These are phyloP conservation scores for Pyrgilauda ruficollis DNA, from an alignment of 2,113 vertebrate species.

Conservation along the genomic window DNA sequence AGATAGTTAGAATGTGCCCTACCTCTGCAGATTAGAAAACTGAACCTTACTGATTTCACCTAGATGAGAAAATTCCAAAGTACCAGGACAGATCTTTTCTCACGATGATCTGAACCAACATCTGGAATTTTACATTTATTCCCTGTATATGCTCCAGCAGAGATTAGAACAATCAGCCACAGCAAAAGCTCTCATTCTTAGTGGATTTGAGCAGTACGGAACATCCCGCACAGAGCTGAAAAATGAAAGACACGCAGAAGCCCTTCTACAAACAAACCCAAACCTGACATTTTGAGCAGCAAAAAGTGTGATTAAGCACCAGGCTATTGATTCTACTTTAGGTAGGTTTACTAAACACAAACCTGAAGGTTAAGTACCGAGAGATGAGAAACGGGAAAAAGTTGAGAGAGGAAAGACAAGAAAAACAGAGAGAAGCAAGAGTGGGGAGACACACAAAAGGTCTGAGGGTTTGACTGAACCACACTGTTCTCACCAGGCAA, in stretches of 20 bases:
- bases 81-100: background rate
- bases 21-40: background rate
- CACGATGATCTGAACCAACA: background rate
- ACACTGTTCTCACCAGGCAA: background rate
- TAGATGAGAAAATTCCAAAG: background rate
- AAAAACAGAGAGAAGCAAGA: background rate
- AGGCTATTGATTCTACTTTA: conserved; percentile 42
- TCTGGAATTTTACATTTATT: background rate
- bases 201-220: background rate
- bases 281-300: conserved; percentile 57
- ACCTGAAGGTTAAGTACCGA: conserved; percentile 33
- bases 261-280: conserved; percentile 53
- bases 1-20: background rate
- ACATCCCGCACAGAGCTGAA: background rate
- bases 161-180: background rate
- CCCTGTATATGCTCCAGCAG: background rate
- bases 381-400: background rate
- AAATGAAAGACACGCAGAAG: conserved; percentile 40
- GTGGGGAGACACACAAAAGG: background rate
- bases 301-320: conserved; percentile 48
- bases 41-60: background rate
- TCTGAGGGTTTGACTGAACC: background rate
- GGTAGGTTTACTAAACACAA: conserved; percentile 50
- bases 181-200: background rate
- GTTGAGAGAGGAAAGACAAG: background rate